Conservation (phyloP, 2,797 vertebrate genomes). For the Graptemys geographica region DNA sequence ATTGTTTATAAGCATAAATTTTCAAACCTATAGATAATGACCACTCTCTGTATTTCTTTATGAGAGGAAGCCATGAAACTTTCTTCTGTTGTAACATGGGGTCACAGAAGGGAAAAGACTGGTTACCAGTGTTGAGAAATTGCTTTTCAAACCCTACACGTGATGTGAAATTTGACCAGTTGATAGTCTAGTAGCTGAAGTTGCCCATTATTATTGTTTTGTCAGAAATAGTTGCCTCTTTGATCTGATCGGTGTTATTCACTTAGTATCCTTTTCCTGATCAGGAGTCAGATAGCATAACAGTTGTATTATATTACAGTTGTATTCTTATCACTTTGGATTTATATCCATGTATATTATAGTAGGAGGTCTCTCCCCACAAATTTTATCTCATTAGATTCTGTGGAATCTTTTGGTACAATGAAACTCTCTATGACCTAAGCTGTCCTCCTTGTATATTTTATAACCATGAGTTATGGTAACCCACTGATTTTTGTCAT, state of each 20-base stretch:
- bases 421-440: background rate
- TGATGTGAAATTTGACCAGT: background rate
- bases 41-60: background rate
- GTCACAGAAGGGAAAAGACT: background rate
- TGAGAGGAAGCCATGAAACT: background rate
- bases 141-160: no score
- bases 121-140: background rate
- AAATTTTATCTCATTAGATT: background rate
- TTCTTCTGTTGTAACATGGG: background rate
- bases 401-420: background rate
- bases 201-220: background rate
- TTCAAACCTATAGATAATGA: background rate
- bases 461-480: background rate
- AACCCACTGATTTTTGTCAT: background rate
- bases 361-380: background rate
- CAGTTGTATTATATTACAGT: background rate
- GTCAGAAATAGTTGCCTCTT: accelerated
- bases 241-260: background rate
- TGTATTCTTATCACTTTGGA: background rate
- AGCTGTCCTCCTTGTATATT: background rate
- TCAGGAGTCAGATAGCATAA: background rate
- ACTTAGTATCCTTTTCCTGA: background rate
- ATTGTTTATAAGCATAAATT: background rate
- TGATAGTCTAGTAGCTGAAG: background rate
- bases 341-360: background rate